phyloP scores from a whole-genome alignment of 2,113 vertebrate species.

The Podarcis cretensis region DNA sequence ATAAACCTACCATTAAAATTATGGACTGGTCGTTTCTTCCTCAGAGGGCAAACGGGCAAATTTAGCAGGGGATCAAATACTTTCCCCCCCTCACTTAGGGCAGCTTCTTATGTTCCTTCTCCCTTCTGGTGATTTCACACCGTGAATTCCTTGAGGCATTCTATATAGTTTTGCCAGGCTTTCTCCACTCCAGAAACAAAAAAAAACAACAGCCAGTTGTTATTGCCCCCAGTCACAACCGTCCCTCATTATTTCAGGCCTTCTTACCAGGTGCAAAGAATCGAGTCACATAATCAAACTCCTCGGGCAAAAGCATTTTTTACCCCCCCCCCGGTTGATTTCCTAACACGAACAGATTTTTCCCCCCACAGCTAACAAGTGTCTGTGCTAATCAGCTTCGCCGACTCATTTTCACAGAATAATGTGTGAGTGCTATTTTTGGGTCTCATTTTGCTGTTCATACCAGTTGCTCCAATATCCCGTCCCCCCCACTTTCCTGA shows the following conservation, averaged over 20 bases:
- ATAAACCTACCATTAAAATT: too few species aligned
- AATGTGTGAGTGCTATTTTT: neutral
- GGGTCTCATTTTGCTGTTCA: neutral
- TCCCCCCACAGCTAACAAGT: neutral
- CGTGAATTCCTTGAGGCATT: neutral
- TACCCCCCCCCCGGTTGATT: neutral
- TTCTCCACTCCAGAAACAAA: neutral
- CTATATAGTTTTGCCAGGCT: neutral
- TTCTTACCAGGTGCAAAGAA: neutral
- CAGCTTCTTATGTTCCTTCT: neutral
- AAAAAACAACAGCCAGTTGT: neutral
- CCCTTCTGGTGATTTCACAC: neutral
- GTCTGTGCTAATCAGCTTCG: neutral
- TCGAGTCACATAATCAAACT: neutral
- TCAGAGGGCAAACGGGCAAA: too few species aligned
- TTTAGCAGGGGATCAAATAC: too few species aligned
- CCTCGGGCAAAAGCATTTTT: neutral
- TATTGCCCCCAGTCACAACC: neutral
- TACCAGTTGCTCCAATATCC: neutral
- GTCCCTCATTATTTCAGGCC: neutral
- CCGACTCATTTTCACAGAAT: constrained; percentile 1
- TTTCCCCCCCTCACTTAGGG: too few species aligned
- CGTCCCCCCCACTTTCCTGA: too few species aligned
- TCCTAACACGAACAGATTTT: neutral
- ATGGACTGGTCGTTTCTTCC: too few species aligned